Evolutionary conservation across 2,113 vertebrate species (phyloP).

Genomic region (Myotis yumanensis): DNA sequence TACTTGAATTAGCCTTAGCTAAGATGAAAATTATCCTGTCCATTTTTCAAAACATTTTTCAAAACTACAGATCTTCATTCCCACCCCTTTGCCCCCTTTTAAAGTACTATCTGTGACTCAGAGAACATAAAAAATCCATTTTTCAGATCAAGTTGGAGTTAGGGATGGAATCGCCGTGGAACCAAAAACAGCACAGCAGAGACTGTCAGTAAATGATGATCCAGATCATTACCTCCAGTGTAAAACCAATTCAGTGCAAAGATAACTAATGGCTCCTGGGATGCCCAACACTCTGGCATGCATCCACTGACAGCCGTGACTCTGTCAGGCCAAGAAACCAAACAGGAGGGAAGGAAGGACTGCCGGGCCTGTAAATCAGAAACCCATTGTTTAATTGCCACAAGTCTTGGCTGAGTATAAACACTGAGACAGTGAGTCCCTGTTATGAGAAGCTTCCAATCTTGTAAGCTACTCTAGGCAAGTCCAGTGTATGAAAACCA

Average conservation of each 20-base stretch:
- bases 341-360: neutral
- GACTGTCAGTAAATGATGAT: neutral
- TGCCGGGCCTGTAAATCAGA: neutral
- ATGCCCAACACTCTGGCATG: neutral
- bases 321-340: neutral
- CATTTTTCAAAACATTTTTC: neutral
- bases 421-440: neutral
- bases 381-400: neutral
- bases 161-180: neutral
- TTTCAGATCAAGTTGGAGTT: neutral
- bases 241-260: neutral
- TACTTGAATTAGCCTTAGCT: neutral
- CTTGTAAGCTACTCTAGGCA: neutral
- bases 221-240: neutral
- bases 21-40: neutral
- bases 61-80: neutral
- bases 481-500: neutral
- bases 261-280: neutral
- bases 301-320: neutral
- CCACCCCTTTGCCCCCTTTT: neutral
- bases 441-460: neutral
- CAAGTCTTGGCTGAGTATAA: neutral
- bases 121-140: neutral
- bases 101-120: conserved; percentile 7
- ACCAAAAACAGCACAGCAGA: neutral